These are phyloP conservation scores for Danio aesculapii DNA, from an alignment of 2,797 vertebrate species.

Conservation along the genomic window DNA sequence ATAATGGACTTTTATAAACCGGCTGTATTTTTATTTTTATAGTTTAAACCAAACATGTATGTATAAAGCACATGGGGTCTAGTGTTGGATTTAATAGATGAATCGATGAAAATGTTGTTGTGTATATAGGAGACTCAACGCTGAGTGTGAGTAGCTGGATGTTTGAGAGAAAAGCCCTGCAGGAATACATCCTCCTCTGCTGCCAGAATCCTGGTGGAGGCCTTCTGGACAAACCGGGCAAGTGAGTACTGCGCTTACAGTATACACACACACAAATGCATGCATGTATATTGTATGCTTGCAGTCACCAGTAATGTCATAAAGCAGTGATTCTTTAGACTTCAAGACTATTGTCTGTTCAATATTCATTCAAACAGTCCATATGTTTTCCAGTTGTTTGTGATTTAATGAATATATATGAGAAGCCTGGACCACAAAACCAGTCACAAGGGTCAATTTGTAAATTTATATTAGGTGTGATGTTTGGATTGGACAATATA, in stretches of 20 bases:
- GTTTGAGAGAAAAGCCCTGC: slow-evolving; percentile 94
- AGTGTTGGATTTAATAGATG: neutral
- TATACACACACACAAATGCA: neutral
- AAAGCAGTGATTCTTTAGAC: neutral
- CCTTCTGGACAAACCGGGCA: slow-evolving; percentile 96
- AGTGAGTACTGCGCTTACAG: slow-evolving; percentile 84
- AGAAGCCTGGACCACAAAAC: neutral
- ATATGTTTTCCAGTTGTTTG: neutral
- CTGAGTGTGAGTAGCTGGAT: slow-evolving; percentile 92
- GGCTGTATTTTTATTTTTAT: neutral
- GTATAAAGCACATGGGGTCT: neutral
- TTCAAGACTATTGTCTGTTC: neutral
- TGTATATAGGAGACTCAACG: slow-evolving; percentile 82
- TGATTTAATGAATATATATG: neutral
- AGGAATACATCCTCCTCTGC: slow-evolving; percentile 97
- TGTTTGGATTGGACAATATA: no score
- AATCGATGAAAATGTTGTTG: neutral
- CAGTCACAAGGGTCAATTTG: no score
- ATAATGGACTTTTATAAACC: no score
- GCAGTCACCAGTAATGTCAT: slow-evolving; percentile 4
- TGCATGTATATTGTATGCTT: neutral
- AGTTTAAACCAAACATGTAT: neutral
- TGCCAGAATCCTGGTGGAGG: slow-evolving; percentile 94
- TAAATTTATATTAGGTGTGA: no score
- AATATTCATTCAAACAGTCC: neutral